A percentile compares a stretch with the other conserved stretches of the same genome.
These are phyloP conservation scores for Sardina pilchardus DNA, from an alignment of 2,113 vertebrate species.

Conservation along the genomic window DNA sequence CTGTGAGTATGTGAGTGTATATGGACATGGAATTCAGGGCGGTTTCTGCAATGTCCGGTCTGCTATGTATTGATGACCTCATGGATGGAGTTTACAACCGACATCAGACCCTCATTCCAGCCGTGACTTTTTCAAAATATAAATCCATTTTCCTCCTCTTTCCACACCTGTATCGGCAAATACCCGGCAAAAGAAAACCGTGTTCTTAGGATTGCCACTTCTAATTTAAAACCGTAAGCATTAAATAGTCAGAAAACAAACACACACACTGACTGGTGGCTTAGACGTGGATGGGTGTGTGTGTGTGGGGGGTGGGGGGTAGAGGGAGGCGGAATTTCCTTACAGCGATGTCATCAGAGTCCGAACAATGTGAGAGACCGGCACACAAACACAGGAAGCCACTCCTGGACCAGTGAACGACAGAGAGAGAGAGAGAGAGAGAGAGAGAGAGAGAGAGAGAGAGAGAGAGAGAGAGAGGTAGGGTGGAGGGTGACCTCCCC, in stretches of 20 bases:
- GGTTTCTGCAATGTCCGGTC: not conserved
- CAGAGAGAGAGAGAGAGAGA: conserved; percentile 26
- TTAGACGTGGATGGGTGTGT: not conserved
- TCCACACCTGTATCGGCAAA: no score
- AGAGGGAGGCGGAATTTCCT: conserved; percentile 57
- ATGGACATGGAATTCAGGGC: not conserved
- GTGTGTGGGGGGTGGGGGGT: conserved; percentile 1
- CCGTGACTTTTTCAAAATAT: not conserved
- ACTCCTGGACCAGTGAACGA: conserved; percentile 49
- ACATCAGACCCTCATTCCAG: not conserved
- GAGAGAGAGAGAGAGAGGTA: conserved; percentile 28
- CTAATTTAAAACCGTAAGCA: no score
- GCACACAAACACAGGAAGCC: conserved; percentile 79
- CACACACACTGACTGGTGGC: not conserved
- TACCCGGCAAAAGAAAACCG: no score
- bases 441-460: conserved; percentile 27
- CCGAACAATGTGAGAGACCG: conserved; percentile 71
- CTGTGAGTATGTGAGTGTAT: conserved; percentile 56
- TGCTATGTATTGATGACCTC: not conserved
- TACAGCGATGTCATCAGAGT: conserved; percentile 63
- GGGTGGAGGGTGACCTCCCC: not conserved
- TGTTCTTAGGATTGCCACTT: no score
- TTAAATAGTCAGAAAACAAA: not conserved
- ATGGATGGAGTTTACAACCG: not conserved
- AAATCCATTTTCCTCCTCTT: no score